Conservation (phyloP, 2,113 vertebrate species). For the Pardalotus punctatus region DNA sequence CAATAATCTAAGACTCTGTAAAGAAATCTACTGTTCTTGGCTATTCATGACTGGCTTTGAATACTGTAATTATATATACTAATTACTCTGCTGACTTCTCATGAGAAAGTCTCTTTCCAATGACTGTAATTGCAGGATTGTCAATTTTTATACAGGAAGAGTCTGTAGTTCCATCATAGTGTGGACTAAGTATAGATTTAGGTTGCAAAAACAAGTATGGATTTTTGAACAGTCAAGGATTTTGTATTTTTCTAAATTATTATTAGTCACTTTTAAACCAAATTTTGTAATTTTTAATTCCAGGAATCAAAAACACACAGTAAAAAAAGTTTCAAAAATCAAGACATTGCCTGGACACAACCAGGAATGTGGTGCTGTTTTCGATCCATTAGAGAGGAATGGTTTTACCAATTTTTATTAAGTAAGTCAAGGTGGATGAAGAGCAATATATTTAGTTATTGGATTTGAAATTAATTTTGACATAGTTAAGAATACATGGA, state of each 20-base stretch:
- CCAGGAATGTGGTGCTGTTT: rapidly evolving
- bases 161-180: neutral
- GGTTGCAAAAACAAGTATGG: neutral
- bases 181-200: neutral
- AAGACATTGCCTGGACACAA: neutral
- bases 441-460: neutral
- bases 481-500: neutral
- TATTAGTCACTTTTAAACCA: neutral
- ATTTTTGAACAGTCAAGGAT: neutral
- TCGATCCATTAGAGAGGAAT: neutral
- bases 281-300: neutral
- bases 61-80: too few species aligned
- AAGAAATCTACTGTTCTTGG: neutral
- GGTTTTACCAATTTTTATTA: neutral
- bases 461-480: neutral
- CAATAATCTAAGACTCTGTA: neutral
- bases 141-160: neutral
- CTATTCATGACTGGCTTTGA: neutral
- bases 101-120: neutral
- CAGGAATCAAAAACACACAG: neutral
- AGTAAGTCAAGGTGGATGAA: neutral
- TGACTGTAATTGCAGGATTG: neutral
- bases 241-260: neutral
- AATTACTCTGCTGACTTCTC: neutral
- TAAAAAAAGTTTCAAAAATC: neutral